Evolutionary conservation across 2,888 invertebrate genomes (phyloP).

Genomic region (Pteria penguin): DNA sequence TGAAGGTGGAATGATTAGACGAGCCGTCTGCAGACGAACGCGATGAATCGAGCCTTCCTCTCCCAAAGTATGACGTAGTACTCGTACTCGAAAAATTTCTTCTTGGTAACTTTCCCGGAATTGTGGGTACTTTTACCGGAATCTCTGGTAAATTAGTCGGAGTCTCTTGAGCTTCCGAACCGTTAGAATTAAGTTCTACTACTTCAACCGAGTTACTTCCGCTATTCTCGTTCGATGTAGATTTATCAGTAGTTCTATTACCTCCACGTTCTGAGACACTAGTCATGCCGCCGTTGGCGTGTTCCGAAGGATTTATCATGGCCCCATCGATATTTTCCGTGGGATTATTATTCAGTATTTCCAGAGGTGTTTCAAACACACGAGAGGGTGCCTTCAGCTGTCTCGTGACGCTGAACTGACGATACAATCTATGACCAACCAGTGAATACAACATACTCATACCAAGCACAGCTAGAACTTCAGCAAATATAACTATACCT

Average conservation of each 20-base stretch:
- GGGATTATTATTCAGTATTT: neutral
- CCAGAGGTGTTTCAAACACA: neutral
- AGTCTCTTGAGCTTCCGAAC: neutral
- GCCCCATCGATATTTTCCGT: neutral
- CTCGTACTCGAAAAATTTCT: neutral
- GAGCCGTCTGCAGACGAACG: neutral
- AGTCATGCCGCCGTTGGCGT: too few species aligned
- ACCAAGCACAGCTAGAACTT: slow-evolving; percentile 9
- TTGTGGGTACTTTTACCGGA: neutral
- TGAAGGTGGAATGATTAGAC: neutral
- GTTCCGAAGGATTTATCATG: too few species aligned
- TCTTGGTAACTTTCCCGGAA: neutral
- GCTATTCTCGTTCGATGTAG: neutral
- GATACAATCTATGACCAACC: slow-evolving; percentile 10
- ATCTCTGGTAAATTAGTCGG: neutral
- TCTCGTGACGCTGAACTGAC: slow-evolving; percentile 17
- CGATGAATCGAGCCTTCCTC: neutral
- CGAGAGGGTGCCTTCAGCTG: neutral
- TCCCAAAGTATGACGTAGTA: neutral
- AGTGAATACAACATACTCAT: slow-evolving; percentile 13
- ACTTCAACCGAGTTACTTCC: neutral
- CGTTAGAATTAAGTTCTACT: too few species aligned
- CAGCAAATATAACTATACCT: slow-evolving; percentile 8
- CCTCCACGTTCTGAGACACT: neutral
- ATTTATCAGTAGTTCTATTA: neutral